Base-by-base conservation (phyloP, 2,113 vertebrate genomes). In the Tachycineta bicolor region DNA sequence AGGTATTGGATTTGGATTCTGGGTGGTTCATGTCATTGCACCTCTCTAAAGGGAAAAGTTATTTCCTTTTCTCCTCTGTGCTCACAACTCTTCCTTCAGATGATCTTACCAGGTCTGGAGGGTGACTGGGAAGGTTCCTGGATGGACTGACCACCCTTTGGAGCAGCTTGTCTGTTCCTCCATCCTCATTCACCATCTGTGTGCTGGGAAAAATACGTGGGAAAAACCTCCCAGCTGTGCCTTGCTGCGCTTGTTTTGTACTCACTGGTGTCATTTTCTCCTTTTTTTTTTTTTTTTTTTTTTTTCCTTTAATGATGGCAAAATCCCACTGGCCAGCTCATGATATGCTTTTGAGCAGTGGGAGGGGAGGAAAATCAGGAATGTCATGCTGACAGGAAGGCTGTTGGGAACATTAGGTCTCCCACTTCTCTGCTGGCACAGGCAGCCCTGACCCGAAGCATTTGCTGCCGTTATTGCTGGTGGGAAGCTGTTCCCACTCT, bases 361-460 rank as follows among this genome's bases (percentile, higher is more conserved):
- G 78, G 84, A 89, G 46, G 94, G 89, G 81, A 64, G 68, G 95
- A 93, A 91, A 97, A 96, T 96, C 70, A 93, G 96, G 95, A 97
- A 97, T 96, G 94, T 80, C 2, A 10, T 28, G 75, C 76, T 95
- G 90, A 60, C 2, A 10, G 55, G 84, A 93, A 91, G 88, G 79
- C 92, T 94, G 25, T 88, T 90, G 90, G 92, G 75, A 94, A 77
- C 75, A 69, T 81, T 18, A 47, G 37, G 58, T 87, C 86, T 83
- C 65, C 33, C 29, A 20, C 7, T 93, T 71, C 60, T 75, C 53
- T 81, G 55, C 91, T 94, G 96, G 90, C 90, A 91, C 55, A 14
- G 46, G 46, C 94, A 87, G 47, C 34, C 49, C 24, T 39, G 22
- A 71, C 62, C 88, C 2, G 0, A 34, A 75, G 74, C 28, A 33